Percentiles rank a stretch among this genome's conserved stretches.
Conservation (phyloP, 1,140 invertebrate species). For the Lepidotrigona ventralis region DNA sequence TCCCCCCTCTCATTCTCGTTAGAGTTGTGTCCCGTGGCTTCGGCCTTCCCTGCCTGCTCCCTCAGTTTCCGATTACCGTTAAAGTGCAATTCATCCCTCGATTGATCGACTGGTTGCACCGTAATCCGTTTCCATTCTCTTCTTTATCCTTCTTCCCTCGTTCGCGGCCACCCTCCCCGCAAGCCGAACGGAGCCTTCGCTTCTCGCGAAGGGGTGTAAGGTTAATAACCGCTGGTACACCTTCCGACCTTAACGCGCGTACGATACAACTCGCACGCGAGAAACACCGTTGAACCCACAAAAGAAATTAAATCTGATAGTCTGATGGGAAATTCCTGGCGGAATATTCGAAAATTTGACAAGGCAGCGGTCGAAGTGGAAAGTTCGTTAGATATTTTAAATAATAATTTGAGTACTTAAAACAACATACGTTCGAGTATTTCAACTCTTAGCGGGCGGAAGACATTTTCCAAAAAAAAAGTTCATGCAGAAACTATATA, state of each 20-base stretch:
- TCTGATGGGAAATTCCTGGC: neutral
- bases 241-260: neutral
- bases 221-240: slow-evolving; percentile 24
- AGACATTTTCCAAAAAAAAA: no score
- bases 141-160: slow-evolving; percentile 24
- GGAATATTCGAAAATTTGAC: neutral
- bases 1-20: slow-evolving; percentile 3
- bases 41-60: neutral
- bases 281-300: neutral
- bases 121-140: slow-evolving; percentile 42
- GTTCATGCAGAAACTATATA: no score
- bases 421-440: no score
- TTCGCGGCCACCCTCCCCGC: slow-evolving; percentile 2
- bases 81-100: slow-evolving; percentile 43
- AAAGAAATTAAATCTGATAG: neutral
- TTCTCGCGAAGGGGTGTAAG: neutral
- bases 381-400: no score
- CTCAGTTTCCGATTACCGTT: slow-evolving; percentile 45
- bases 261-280: neutral
- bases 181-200: no score
- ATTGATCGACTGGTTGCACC: slow-evolving; percentile 34
- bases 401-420: no score
- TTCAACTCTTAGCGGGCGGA: no score
- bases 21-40: slow-evolving; percentile 21
- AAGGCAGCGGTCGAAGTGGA: no score